Evolutionary conservation across 2,797 vertebrate genomes (phyloP), one percentile per base, ranked within the genome.

Genomic region (Poeciliopsis gracilis): DNA sequence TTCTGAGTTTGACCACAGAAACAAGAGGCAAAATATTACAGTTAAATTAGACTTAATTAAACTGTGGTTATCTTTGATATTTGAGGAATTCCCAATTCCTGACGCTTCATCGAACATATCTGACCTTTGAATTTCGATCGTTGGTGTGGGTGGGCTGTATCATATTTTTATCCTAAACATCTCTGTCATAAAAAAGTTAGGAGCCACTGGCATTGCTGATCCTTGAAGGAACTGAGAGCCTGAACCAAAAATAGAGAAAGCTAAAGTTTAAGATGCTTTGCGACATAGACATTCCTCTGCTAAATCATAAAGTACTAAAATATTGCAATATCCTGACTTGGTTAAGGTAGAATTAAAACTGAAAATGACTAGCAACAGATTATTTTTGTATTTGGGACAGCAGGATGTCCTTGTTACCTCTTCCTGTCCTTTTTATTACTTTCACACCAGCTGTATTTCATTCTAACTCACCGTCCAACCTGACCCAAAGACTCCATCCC

Each of bases 401-500:
- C 72, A 13, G 10, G 8, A 18, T 28, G 41, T 53, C 20, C 15
- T 73, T 41, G 23, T 69, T 67, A 73, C 49, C 76, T 75, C 18
- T 20, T n/a, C 41, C 25, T 55, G 12, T 47, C 18, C 30, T 51
- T 45, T 51, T 74, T 75, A 41, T 41, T 53, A 36, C 47, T 71
- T 75, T 63, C 51, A 77, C 67, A 75, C 41, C 18, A 69, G 53
- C 45, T 73, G 53, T 75, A 70, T 82, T 77, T 76, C 73, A 80
- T 72, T 30, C 20, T 57, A 33, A 46, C 63, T 45, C 61, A 53
- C 53, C 77, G 71, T 63, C 78, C 57, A 23, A 55, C 53, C 57
- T 71, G 74, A 78, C 73, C 82, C 66, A 53, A 43, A 78, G 72
- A 77, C 83, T 71, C 77, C 36, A 69, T 79, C 82, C 63, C 25